phyloP scores from a whole-genome alignment of 1,140 invertebrate species.

The Aphelenchoides fujianensis region DNA sequence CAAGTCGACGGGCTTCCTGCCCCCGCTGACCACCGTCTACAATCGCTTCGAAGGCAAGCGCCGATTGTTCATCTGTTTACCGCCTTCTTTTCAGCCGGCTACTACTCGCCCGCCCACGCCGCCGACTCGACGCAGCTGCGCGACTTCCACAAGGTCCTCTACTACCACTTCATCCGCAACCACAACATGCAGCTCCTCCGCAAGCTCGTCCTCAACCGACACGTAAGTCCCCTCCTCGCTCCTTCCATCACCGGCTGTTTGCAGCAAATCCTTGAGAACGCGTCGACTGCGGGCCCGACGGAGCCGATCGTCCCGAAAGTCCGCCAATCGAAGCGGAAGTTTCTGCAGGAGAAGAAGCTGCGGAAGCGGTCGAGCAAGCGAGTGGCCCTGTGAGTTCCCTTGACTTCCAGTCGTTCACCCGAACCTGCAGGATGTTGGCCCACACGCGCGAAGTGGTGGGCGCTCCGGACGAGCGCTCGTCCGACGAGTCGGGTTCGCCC shows the following conservation, averaged over 20 bases:
- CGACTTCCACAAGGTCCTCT: conserved; percentile 16
- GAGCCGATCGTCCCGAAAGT: conserved; percentile 3
- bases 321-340: neutral
- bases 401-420: neutral
- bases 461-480: neutral
- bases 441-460: neutral
- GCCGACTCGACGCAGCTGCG: conserved; percentile 10
- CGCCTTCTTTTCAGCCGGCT: conserved; percentile 11
- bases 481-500: conserved; percentile 1
- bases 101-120: conserved; percentile 10
- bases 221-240: conserved; percentile 11
- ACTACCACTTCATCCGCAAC: conserved; percentile 31
- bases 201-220: conserved; percentile 19
- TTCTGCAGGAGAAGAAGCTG: conserved; percentile 3
- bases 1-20: neutral
- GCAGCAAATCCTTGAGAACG: conserved; percentile 30
- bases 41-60: conserved; percentile 10
- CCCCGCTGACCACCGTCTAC: neutral
- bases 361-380: conserved; percentile 4
- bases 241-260: neutral
- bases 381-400: conserved; percentile 11
- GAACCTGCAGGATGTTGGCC: neutral
- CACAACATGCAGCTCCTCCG: conserved; percentile 24
- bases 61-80: neutral
- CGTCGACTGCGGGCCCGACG: neutral